These are phyloP conservation scores for Sebastes kiyomatsui DNA, from an alignment of 2,797 vertebrate species.

Conservation along the genomic window DNA sequence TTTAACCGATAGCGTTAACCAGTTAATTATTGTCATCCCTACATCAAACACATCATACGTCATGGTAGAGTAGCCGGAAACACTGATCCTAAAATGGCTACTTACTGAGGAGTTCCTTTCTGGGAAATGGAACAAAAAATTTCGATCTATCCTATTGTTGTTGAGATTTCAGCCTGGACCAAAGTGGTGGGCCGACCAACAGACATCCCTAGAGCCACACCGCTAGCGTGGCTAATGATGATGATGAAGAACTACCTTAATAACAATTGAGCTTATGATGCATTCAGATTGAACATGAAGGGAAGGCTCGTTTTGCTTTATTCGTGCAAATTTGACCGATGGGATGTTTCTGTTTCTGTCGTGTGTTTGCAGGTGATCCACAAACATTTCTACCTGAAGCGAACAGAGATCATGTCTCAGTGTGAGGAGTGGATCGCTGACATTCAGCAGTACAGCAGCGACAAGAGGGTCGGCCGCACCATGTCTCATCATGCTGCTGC, in stretches of 20 bases:
- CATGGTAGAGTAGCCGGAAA: too few relatives aligned
- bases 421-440: constrained; percentile 99
- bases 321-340: not conserved
- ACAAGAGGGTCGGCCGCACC: constrained; percentile 96
- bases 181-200: not conserved
- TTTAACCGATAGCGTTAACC: too few relatives aligned
- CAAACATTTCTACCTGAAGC: constrained; percentile 99
- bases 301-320: not conserved
- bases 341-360: not conserved
- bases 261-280: not conserved
- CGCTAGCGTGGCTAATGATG: not conserved
- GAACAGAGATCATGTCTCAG: constrained; percentile 96
- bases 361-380: constrained; percentile 91
- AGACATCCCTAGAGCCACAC: not conserved
- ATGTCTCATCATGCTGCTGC: constrained; percentile 99
- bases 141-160: too few relatives aligned
- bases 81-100: too few relatives aligned
- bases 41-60: too few relatives aligned
- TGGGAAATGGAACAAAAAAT: too few relatives aligned
- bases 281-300: not conserved
- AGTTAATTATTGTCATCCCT: too few relatives aligned
- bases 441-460: constrained; percentile 99
- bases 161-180: not conserved
- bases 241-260: not conserved
- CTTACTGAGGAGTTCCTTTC: too few relatives aligned